Conservation (phyloP, 1,140 invertebrate genomes). For the Anagrus nilaparvatae region DNA sequence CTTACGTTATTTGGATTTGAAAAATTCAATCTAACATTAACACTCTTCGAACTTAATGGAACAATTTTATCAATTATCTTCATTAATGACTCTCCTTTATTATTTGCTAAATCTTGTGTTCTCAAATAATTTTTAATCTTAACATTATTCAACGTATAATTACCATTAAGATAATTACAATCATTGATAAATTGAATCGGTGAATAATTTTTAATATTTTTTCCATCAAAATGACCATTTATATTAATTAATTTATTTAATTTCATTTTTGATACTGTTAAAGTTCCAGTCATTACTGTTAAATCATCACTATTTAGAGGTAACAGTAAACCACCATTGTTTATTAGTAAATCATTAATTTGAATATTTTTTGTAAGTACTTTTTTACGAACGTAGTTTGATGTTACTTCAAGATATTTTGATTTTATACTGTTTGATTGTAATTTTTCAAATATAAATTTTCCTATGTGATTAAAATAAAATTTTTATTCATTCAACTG, state of each 20-base stretch:
- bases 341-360: constrained; percentile 18
- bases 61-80: constrained; percentile 18
- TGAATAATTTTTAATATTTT: constrained; percentile 4
- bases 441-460: constrained; percentile 14
- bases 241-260: constrained; percentile 16
- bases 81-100: constrained; percentile 18
- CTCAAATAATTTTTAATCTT: constrained; percentile 17
- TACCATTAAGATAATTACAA: constrained; percentile 9
- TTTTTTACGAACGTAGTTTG: constrained; percentile 9
- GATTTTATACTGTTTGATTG: constrained; percentile 10
- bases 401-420: constrained; percentile 15
- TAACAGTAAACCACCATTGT: constrained; percentile 17
- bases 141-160: constrained; percentile 19
- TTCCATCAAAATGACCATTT: constrained; percentile 19
- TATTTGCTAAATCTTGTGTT: constrained; percentile 17
- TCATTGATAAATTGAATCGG: constrained; percentile 11
- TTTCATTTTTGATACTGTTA: constrained; percentile 18
- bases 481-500: not conserved
- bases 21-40: constrained; percentile 21
- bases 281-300: constrained; percentile 17
- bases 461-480: constrained; percentile 16
- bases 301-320: constrained; percentile 18
- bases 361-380: constrained; percentile 10
- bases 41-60: constrained; percentile 16
- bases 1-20: constrained; percentile 12